Conservation (phyloP, 2,888 invertebrate genomes). For the Epicampocera succincta region DNA sequence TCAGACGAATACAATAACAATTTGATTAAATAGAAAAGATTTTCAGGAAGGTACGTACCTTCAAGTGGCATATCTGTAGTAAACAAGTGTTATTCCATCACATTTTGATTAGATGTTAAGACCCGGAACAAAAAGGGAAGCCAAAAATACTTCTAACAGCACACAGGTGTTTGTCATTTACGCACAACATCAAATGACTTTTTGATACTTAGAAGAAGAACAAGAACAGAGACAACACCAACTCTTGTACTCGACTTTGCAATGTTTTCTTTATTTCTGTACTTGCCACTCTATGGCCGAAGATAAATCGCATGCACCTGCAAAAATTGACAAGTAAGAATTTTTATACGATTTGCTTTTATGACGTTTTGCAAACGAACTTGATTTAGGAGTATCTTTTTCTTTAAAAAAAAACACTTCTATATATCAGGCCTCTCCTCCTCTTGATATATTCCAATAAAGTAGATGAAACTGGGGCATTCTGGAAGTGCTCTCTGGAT, state of each 20-base stretch:
- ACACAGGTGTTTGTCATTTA: slow-evolving; percentile 52
- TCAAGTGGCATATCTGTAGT: slow-evolving; percentile 6
- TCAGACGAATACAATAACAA: slow-evolving; percentile 7
- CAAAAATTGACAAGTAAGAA: not conserved
- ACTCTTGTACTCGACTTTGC: not conserved
- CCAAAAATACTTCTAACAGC: not conserved
- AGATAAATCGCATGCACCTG: slow-evolving; percentile 4
- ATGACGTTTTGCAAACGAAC: too few relatives aligned
- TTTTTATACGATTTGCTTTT: too few relatives aligned
- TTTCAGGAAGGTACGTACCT: slow-evolving; percentile 11
- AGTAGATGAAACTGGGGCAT: too few relatives aligned
- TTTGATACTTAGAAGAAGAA: slow-evolving; percentile 45
- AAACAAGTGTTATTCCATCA: slow-evolving; percentile 48
- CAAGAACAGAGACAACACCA: slow-evolving; percentile 1
- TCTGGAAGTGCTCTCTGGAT: too few relatives aligned
- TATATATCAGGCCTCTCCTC: too few relatives aligned
- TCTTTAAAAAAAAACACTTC: too few relatives aligned
- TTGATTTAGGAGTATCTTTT: too few relatives aligned
- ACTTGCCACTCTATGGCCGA: not conserved
- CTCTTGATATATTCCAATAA: too few relatives aligned
- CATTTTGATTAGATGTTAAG: slow-evolving; percentile 45
- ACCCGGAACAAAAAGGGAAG: not conserved
- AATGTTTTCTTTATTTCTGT: not conserved
- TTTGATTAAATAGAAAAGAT: slow-evolving; percentile 27
- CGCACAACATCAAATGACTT: slow-evolving; percentile 58